These are phyloP conservation scores for Onychomys leucogaster DNA, from an alignment of 2,797 vertebrate genomes.

Conservation along the genomic window DNA sequence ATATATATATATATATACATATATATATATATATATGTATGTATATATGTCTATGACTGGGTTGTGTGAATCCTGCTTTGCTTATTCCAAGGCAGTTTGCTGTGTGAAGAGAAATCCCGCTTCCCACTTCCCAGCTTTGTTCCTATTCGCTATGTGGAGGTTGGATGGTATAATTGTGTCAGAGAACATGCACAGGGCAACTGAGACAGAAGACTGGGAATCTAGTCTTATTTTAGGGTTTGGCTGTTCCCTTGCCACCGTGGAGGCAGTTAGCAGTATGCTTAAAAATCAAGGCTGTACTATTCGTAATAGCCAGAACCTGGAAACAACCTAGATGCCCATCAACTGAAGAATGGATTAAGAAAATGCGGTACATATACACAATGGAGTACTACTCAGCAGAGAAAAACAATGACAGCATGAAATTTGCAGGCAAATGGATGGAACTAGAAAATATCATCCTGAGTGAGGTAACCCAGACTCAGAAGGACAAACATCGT, in stretches of 20 bases:
- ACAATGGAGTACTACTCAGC: too few relatives aligned
- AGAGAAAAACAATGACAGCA: too few relatives aligned
- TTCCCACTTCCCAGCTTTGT: not conserved
- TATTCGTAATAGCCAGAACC: too few relatives aligned
- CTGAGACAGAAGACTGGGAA: rapidly evolving
- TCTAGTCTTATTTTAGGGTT: not conserved
- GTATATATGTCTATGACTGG: not conserved
- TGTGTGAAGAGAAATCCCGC: not conserved
- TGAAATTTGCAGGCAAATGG: too few relatives aligned
- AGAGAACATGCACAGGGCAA: not conserved
- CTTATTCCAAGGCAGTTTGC: not conserved
- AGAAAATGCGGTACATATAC: too few relatives aligned
- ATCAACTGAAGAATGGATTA: too few relatives aligned
- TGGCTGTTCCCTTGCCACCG: not conserved
- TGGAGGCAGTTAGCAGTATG: not conserved
- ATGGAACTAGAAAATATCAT: too few relatives aligned
- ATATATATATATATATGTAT: too few relatives aligned
- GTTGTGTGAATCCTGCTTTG: not conserved
- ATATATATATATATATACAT: too few relatives aligned
- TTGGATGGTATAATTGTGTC: not conserved
- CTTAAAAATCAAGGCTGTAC: not conserved
- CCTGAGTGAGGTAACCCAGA: too few relatives aligned
- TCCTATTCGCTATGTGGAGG: not conserved
- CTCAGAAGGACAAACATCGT: too few relatives aligned
- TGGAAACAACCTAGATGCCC: too few relatives aligned